Evolutionary conservation across 2,888 invertebrate genomes (phyloP).

Genomic region (Lepidochrysops patricia): DNA sequence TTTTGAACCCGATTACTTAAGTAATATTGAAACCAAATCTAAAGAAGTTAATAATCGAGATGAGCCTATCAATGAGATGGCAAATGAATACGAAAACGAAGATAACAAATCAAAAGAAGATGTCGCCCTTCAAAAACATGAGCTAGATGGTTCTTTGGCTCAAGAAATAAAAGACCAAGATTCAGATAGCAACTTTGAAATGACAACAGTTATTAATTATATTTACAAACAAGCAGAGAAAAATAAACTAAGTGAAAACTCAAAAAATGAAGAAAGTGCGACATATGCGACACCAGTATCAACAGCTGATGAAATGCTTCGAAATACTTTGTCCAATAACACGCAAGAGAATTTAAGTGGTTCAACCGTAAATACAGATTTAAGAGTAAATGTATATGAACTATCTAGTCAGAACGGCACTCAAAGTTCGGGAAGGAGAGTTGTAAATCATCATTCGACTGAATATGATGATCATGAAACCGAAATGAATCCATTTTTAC

Average conservation of each 20-base stretch:
- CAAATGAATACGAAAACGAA: constrained; percentile 52
- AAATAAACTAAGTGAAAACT: constrained; percentile 17
- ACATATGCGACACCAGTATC: constrained; percentile 12
- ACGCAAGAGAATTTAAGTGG: constrained; percentile 10
- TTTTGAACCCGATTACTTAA: constrained; percentile 61
- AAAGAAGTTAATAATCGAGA: constrained; percentile 43
- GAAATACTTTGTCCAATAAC: constrained; percentile 15
- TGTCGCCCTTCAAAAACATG: constrained; percentile 32
- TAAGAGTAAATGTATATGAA: constrained; percentile 64
- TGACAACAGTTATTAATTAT: constrained; percentile 51
- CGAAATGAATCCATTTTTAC: constrained; percentile 80
- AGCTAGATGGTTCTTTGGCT: constrained; percentile 16
- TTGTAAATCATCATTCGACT: constrained; percentile 38
- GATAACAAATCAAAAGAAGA: constrained; percentile 53
- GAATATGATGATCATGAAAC: constrained; percentile 64
- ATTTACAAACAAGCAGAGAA: constrained; percentile 48
- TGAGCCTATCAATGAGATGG: constrained; percentile 47
- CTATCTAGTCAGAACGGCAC: constrained; percentile 47
- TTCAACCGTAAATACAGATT: constrained; percentile 30
- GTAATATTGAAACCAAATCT: constrained; percentile 38
- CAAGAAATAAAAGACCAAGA: constrained; percentile 22
- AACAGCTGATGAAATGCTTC: constrained; percentile 16
- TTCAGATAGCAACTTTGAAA: constrained; percentile 32
- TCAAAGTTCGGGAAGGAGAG: constrained; percentile 36
- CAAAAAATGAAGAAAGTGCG: constrained; percentile 12